phyloP scores from a whole-genome alignment of 2,113 vertebrate species.

The Smithornis capensis region DNA sequence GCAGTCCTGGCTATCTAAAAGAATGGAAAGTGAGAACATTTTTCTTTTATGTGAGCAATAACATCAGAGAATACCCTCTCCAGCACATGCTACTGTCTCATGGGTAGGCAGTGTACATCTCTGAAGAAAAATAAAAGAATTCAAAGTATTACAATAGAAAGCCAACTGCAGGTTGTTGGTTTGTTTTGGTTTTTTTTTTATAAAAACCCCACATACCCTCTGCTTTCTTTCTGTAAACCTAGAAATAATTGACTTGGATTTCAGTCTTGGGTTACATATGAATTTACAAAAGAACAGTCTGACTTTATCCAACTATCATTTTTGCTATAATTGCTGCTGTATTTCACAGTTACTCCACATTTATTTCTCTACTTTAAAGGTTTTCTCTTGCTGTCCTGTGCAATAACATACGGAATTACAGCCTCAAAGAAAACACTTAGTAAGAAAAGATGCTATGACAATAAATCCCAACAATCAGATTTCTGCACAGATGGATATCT shows the following conservation, averaged over 20 bases:
- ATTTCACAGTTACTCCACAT: background rate
- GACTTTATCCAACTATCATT: background rate
- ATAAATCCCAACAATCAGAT: background rate
- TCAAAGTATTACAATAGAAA: background rate
- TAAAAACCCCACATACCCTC: background rate
- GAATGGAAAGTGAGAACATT: background rate
- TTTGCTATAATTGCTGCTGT: background rate
- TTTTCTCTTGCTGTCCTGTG: background rate
- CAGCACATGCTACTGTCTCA: rapidly evolving
- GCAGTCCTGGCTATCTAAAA: background rate
- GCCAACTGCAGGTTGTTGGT: background rate
- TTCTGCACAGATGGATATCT: background rate
- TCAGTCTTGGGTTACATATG: background rate
- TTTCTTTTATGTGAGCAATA: background rate
- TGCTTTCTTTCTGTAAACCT: background rate
- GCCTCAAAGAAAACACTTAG: background rate
- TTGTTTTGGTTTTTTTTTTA: background rate
- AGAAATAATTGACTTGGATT: background rate
- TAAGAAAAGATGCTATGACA: background rate
- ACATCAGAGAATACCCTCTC: background rate
- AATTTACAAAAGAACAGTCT: background rate
- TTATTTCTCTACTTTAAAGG: background rate
- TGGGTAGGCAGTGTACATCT: background rate
- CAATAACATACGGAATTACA: background rate
- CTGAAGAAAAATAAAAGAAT: background rate